Evolutionary conservation across 1,140 invertebrate species (phyloP), one percentile per base, ranked within the genome.

Genomic region (Fopius arisanus): DNA sequence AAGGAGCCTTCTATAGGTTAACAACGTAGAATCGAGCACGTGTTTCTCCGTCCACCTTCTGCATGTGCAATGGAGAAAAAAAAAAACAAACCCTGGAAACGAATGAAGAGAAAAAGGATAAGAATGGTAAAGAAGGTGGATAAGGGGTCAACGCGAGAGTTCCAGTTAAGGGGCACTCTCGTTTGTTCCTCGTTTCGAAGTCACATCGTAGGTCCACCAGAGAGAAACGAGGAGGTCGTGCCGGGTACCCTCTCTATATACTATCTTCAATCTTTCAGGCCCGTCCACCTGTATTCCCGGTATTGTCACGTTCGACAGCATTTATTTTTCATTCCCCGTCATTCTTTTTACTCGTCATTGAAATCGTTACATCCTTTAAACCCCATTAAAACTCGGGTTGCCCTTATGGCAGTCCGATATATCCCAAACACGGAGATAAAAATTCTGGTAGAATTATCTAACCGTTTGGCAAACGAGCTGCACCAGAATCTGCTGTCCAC

Each of bases 151-250:
- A 43, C 29, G 10, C 41, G 48, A 70, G 72, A 29, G 79, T 74
- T 77, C 78, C 81, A 79, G 79, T 81, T 81, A 84, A 83, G 79
- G 79, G 83, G 83, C 81, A 65, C 62, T 86, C 85, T 86, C 84
- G 84, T 86, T 86, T 86, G 85, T 86, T 86, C 79, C 83, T 86
- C 82, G 82, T 85, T 85, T 83, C 81, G 74, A 48, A 82, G 75
- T 84, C 81, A 80, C 79, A 80, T 79, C 79, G 79, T 79, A 74
- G 78, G 80, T 77, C 74, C 80, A 78, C 80, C 78, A 77, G 75
- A 59, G 77, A 72, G 75, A 78, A 79, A 77, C 79, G 83, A 82
- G 77, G 77, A 81, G 80, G 81, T 81, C 79, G 75, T 81, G 78
- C 78, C 75, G 68, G 51, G 54, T 65, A 65, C 62, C 62, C 33